These are phyloP conservation scores for Callithrix jacchus DNA, from an alignment of 2,113 vertebrate genomes.

Conservation along the genomic window DNA sequence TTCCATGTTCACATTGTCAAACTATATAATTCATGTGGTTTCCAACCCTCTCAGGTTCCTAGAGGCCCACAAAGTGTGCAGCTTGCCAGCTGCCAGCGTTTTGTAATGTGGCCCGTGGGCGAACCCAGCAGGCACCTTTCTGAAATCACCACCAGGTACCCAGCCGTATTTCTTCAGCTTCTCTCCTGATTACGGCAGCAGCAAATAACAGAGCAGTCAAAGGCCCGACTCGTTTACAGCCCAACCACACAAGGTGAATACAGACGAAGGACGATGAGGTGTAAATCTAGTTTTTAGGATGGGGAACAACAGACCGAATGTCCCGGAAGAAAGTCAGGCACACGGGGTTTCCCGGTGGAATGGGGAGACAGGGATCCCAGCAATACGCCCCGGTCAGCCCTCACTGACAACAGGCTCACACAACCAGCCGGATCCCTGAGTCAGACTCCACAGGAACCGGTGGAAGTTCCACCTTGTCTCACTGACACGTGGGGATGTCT, in stretches of 20 bases:
- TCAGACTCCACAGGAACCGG: not conserved
- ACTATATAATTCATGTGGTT: constrained; percentile 15
- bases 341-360: not conserved
- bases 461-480: not conserved
- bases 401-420: not conserved
- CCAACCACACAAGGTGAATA: not conserved
- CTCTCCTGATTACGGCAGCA: not conserved
- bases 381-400: not conserved
- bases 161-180: not conserved
- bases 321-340: not conserved
- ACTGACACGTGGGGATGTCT: not conserved
- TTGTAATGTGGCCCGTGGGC: not conserved
- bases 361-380: not conserved
- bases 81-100: not conserved
- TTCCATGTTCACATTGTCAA: not conserved
- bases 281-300: not conserved
- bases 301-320: not conserved
- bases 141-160: not conserved
- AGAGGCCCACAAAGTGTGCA: fast-evolving
- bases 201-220: not conserved
- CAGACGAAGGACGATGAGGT: not conserved
- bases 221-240: not conserved
- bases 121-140: not conserved
- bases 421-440: not conserved
- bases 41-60: not conserved